Conservation (phyloP, 2,113 vertebrate genomes). For the Odontesthes bonariensis region DNA sequence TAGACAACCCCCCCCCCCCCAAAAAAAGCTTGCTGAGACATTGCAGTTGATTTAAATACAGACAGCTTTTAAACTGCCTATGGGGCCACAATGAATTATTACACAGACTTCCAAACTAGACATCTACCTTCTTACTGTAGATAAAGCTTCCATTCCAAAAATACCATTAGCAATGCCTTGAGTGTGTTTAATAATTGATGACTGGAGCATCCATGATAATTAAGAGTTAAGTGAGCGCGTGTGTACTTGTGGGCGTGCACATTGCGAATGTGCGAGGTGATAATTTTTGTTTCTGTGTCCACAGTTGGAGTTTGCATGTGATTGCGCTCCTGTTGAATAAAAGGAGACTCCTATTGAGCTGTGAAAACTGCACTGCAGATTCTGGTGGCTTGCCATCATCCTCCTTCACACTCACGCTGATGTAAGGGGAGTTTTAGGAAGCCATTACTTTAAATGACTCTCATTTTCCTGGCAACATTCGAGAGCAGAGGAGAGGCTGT, state of each 20-base stretch:
- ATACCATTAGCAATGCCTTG: conserved; percentile 74
- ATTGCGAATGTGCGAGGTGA: conserved; percentile 24
- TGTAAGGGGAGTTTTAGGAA: conserved; percentile 64
- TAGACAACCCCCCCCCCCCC: conserved; percentile 35
- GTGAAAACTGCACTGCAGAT: conserved; percentile 63
- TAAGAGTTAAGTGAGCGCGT: conserved; percentile 69
- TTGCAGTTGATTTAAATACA: conserved; percentile 72
- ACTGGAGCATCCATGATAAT: conserved; percentile 72
- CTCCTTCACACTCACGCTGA: conserved; percentile 58
- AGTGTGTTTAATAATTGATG: conserved; percentile 76
- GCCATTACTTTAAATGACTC: conserved; percentile 68
- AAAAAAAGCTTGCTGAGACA: conserved; percentile 48
- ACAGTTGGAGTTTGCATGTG: conserved; percentile 45
- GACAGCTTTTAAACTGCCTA: conserved; percentile 68
- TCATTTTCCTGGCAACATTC: conserved; percentile 49
- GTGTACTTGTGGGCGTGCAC: conserved; percentile 36
- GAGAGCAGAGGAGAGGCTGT: conserved; percentile 8
- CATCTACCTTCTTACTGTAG: conserved; percentile 74
- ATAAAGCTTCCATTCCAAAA: conserved; percentile 74
- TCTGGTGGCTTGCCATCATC: conserved; percentile 56
- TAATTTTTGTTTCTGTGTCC: conserved; percentile 28
- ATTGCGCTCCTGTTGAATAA: conserved; percentile 42
- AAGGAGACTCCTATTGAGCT: conserved; percentile 59
- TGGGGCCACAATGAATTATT: conserved; percentile 72
- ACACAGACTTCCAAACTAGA: conserved; percentile 69